These are phyloP conservation scores for Catalaphyllia jardinei DNA, from an alignment of 64 coral and sea anemone species.

Conservation along the genomic window DNA sequence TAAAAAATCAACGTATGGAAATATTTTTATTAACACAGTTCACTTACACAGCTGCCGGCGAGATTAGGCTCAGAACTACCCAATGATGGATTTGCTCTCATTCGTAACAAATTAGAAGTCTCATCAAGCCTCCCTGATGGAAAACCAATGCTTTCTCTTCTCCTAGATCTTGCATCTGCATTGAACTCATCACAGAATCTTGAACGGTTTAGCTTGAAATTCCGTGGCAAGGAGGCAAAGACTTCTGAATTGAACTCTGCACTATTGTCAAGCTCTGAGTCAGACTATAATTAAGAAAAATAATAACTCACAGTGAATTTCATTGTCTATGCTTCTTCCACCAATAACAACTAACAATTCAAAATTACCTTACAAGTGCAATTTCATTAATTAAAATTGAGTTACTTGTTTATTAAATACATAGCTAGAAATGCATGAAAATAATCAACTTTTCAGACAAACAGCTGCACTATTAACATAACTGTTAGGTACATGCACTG, in stretches of 20 bases:
- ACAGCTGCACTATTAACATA: too few relatives aligned
- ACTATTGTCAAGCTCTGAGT: slow-evolving; percentile 81
- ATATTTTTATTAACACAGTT: background rate
- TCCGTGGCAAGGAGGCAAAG: slow-evolving; percentile 79
- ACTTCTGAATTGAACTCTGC: slow-evolving; percentile 74
- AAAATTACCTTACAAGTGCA: background rate
- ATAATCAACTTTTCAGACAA: background rate
- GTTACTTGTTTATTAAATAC: background rate
- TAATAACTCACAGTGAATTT: background rate
- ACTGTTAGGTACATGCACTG: too few relatives aligned
- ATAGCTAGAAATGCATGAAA: background rate
- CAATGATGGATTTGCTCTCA: slow-evolving; percentile 88
- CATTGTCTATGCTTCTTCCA: background rate
- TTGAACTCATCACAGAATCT: slow-evolving; percentile 80
- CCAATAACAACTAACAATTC: background rate
- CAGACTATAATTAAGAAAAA: slow-evolving; percentile 18
- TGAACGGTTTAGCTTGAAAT: slow-evolving; percentile 78
- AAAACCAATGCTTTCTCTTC: slow-evolving; percentile 72
- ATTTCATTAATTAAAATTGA: background rate
- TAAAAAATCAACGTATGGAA: too few relatives aligned
- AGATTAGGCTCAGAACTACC: slow-evolving; percentile 87
- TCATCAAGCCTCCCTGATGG: slow-evolving; percentile 72
- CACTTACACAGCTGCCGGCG: slow-evolving; percentile 89
- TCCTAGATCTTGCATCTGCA: slow-evolving; percentile 38
- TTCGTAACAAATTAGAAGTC: slow-evolving; percentile 81